phyloP scores from a whole-genome alignment of 2,888 invertebrate genomes.

The Acrocyrtus sp. region DNA sequence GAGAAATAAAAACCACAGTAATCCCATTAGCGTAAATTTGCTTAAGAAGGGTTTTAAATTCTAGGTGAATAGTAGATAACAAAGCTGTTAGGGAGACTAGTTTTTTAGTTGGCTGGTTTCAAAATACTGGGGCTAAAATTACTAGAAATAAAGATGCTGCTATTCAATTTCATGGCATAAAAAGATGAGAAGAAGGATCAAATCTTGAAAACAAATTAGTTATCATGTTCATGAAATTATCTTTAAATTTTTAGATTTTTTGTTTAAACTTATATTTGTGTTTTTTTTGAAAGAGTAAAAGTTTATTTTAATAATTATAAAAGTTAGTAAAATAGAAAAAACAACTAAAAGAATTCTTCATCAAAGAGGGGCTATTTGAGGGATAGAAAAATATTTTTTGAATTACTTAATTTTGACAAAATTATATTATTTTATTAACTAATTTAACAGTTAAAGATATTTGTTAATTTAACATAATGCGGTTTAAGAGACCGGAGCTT shows the following conservation, averaged over 20 bases:
- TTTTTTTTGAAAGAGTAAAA: slow-evolving; percentile 66
- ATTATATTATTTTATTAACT: slow-evolving; percentile 72
- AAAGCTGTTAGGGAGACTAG: slow-evolving; percentile 70
- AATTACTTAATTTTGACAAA: slow-evolving; percentile 77
- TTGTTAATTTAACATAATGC: slow-evolving; percentile 73
- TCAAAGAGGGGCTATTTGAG: slow-evolving; percentile 75
- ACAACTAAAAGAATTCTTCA: slow-evolving; percentile 68
- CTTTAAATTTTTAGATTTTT: slow-evolving; percentile 51
- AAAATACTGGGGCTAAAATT: slow-evolving; percentile 69
- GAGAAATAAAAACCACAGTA: slow-evolving; percentile 71
- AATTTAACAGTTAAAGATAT: slow-evolving; percentile 74
- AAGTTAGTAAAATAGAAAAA: slow-evolving; percentile 68
- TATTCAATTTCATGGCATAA: slow-evolving; percentile 72
- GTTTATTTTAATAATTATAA: slow-evolving; percentile 71
- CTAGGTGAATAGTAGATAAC: slow-evolving; percentile 69
- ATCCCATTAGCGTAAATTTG: slow-evolving; percentile 68
- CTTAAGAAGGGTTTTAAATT: slow-evolving; percentile 72
- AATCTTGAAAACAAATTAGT: slow-evolving; percentile 76
- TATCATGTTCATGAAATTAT: slow-evolving; percentile 74
- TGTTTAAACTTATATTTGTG: slow-evolving; percentile 30
- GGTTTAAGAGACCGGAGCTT: slow-evolving; percentile 79
- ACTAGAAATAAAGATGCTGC: slow-evolving; percentile 70
- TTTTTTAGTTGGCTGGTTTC: slow-evolving; percentile 71
- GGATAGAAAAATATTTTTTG: slow-evolving; percentile 74
- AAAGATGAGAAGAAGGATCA: slow-evolving; percentile 72